Base-by-base conservation (phyloP, 2,888 invertebrate genomes). In the Dinocampus coccinellae region DNA sequence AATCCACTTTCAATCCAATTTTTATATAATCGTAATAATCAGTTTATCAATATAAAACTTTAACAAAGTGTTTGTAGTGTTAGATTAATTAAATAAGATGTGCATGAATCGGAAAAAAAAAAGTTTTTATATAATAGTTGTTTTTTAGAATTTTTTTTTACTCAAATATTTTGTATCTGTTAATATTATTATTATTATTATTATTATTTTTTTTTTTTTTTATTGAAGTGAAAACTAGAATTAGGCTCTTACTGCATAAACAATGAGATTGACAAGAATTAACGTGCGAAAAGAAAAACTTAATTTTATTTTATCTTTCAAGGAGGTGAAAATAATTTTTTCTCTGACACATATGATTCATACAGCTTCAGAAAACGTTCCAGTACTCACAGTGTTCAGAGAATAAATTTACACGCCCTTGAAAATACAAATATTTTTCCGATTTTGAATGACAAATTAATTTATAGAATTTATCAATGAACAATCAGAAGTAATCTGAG, bases 401-500 rank as follows among this genome's bases (percentile, higher is more conserved):
- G 47, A 47, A 47, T 47, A 47, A 47, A 16, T 4, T 47, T n/a
- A 7, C 47, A 47, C 9, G n/a, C 16, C 36, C 36, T 36, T 70
- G 75, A 67, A 79, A 72, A 79, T 72, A 73, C 73, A 75, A n/a
- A n/a, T 20, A 20, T 16, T 9, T 20, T 47, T 16, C 47, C 20
- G 47, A 47, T 7, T n/a, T 47, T 20, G 47, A 47, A 47, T 47
- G 0, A 47, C 16, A 6, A 39, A 47, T 47, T 16, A 47, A 47
- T 47, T 47, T 20, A 47, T 20, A 16, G 0, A 16, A 62, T 62
- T 42, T 24, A 9, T 62, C 42, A 3, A 39, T 9, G 3, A 13
- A 33, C 22, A 34, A 55, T 55, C 20, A 7, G 11, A 52, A 2
- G 22, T 9, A 10, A 24, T 24, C n/a, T 20, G 11, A 7, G n/a